phyloP scores from a whole-genome alignment of 2,113 vertebrate genomes.

The Sapayoa aenigma region DNA sequence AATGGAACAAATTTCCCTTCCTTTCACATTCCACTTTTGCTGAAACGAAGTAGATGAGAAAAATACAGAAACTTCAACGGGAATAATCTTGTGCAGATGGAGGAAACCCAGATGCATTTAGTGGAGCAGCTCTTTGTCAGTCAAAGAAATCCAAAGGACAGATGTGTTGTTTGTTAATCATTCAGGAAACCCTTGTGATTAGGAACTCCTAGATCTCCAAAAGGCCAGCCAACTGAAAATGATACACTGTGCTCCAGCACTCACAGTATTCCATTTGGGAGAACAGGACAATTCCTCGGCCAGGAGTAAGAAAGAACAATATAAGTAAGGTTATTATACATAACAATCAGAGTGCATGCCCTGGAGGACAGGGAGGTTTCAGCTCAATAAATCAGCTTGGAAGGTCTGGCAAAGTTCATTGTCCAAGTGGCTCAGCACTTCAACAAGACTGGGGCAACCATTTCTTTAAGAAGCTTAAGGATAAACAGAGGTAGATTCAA shows the following conservation, averaged over 20 bases:
- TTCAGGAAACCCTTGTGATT: conserved; percentile 42
- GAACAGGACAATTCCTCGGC: conserved; percentile 6
- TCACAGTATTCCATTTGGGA: conserved; percentile 30
- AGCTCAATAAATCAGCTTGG: conserved; percentile 47
- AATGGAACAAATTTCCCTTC: conserved; percentile 38
- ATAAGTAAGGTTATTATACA: conserved; percentile 35
- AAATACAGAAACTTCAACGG: conserved; percentile 9
- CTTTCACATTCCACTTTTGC: conserved; percentile 32
- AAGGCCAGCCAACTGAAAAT: conserved; percentile 38
- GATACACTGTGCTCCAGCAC: not conserved
- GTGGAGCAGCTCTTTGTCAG: conserved; percentile 28
- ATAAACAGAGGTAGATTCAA: conserved; percentile 35
- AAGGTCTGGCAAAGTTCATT: conserved; percentile 43
- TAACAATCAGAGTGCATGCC: not conserved
- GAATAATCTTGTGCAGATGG: conserved; percentile 47
- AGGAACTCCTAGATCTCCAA: conserved; percentile 17
- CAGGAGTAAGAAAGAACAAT: conserved; percentile 29
- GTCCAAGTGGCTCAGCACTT: conserved; percentile 40
- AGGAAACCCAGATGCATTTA: conserved; percentile 22
- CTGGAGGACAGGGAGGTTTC: conserved; percentile 15
- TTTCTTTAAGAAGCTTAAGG: conserved; percentile 2
- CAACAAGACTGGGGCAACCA: conserved; percentile 7
- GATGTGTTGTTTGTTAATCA: conserved; percentile 29
- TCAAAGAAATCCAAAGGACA: conserved; percentile 34
- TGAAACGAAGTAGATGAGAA: conserved; percentile 32